Evolutionary conservation across 2,888 invertebrate species (phyloP), one percentile per base, ranked within the genome.

Genomic region (Schrankia costaestrigalis): DNA sequence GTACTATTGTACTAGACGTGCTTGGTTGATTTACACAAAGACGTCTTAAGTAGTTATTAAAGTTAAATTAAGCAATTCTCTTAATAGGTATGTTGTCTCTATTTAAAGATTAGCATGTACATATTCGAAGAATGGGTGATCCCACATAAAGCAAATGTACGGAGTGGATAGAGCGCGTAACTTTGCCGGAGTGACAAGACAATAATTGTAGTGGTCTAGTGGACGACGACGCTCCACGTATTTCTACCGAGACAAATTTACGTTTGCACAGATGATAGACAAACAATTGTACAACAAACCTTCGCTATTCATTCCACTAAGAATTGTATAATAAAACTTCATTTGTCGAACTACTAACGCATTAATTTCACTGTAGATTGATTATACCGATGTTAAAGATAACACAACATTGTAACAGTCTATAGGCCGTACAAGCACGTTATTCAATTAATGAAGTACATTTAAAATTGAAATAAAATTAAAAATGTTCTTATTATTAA

Each of bases 161-260:
- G 53, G 54, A 54, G 61, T 63, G 60, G 70, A 73, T 63, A 57
- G 64, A 59, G 62, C 73, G 60, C 78, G 78, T 84, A 82, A 81
- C 82, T 84, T 69, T 56, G 35, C 52, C 48, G 45, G 79, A 82
- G 74, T 80, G 83, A 84, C 82, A 81, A 79, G 80, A 84, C 82
- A 82, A 83, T 83, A 79, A 80, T 81, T 82, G 82, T 71, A 63
- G 61, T 63, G 64, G 64, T 68, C 73, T 68, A 64, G 67, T 60
- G 56, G 67, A 67, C 63, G 67, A 67, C 63, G 57, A 66, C 65
- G 67, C 71, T 68, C 64, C 58, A 58, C 67, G 63, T 78, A 76
- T 69, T 72, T 78, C 72, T 71, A 47, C 32, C 29, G 31, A 52
- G 80, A 81, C 81, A 79, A 82, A 81, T 83, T 82, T 82, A 83